Percentiles rank a stretch among this genome's conserved stretches.
These are phyloP conservation scores for Thripadectes ignobilis DNA, from an alignment of 2,797 vertebrate species.

Conservation along the genomic window DNA sequence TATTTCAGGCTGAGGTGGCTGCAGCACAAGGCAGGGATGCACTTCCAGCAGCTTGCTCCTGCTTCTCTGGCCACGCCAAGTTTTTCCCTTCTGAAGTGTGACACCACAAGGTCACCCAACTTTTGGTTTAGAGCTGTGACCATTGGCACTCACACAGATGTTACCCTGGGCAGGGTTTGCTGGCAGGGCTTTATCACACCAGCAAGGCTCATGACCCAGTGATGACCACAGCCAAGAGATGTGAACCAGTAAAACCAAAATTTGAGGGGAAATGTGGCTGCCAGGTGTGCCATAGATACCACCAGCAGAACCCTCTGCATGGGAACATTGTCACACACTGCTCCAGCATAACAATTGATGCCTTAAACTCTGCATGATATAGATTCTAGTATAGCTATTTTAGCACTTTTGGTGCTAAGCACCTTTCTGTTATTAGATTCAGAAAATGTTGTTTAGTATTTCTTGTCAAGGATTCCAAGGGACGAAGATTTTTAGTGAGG, in stretches of 20 bases:
- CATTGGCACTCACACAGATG: fast-evolving
- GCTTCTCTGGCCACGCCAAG: background rate
- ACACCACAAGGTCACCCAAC: background rate
- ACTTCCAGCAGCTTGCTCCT: background rate
- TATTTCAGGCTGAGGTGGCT: background rate
- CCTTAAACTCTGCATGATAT: too few species aligned
- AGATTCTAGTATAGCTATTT: too few species aligned
- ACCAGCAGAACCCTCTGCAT: background rate
- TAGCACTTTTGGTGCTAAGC: too few species aligned
- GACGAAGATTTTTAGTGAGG: too few species aligned
- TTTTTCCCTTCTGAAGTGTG: background rate
- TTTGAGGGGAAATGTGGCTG: background rate
- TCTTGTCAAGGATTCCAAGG: too few species aligned
- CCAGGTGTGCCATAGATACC: background rate
- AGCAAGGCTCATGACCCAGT: background rate
- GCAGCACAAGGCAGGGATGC: background rate
- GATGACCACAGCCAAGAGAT: background rate
- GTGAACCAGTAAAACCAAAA: background rate
- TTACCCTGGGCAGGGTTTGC: background rate
- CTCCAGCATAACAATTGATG: background rate
- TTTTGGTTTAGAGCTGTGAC: background rate
- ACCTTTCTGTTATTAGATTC: too few species aligned
- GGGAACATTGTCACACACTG: fast-evolving
- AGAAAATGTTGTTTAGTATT: too few species aligned
- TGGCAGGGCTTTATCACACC: fast-evolving